These are phyloP conservation scores for Pristionchus exspectatus DNA, from an alignment of 2,888 invertebrate species.

Conservation along the genomic window DNA sequence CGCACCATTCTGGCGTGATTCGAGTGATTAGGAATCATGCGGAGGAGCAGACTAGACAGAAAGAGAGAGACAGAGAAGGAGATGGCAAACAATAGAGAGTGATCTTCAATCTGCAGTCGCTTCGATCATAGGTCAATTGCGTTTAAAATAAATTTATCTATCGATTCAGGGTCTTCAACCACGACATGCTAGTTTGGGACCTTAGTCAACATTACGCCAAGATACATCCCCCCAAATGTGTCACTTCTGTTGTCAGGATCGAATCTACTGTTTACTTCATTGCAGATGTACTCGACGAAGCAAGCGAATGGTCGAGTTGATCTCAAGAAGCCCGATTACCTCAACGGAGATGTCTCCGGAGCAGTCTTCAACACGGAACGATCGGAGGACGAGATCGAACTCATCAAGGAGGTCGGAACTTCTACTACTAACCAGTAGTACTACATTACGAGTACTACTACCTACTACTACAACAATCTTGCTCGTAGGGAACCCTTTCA, in stretches of 20 bases:
- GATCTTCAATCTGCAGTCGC: neutral
- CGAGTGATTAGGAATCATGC: neutral
- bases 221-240: too few species aligned
- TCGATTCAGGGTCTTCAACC: too few species aligned
- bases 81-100: neutral
- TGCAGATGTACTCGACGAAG: neutral
- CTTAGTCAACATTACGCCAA: too few species aligned
- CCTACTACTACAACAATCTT: neutral
- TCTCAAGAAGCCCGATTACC: slow-evolving; percentile 85
- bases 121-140: too few species aligned
- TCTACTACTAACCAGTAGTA: neutral
- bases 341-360: slow-evolving; percentile 91
- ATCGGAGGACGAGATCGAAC: slow-evolving; percentile 60
- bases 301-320: neutral
- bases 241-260: neutral
- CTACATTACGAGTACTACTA: neutral
- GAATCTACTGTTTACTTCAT: neutral
- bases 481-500: neutral
- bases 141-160: too few species aligned
- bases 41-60: neutral
- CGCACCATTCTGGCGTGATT: neutral
- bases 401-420: slow-evolving; percentile 82
- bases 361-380: slow-evolving; percentile 84
- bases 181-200: too few species aligned
- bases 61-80: too few species aligned